A percentile compares a stretch with the other conserved stretches of the same genome.
These are phyloP conservation scores for Drosophila carrolli DNA, from an alignment of 1,140 invertebrate genomes.

Conservation along the genomic window DNA sequence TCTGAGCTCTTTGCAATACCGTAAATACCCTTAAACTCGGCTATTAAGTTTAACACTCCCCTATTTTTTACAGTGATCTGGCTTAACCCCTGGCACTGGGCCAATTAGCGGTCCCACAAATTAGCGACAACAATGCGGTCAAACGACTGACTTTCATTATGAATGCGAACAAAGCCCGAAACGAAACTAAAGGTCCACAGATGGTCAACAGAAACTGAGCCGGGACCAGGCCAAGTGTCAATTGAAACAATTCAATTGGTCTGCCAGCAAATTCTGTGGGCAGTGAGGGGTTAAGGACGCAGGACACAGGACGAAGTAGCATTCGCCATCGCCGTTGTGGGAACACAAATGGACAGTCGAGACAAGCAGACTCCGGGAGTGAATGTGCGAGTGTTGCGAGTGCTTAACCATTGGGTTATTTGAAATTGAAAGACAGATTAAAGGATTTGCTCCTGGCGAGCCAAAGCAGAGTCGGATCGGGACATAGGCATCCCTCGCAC, in stretches of 20 bases:
- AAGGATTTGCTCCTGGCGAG: constrained; percentile 62
- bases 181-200: constrained; percentile 10
- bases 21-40: too few relatives aligned
- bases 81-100: constrained; percentile 15
- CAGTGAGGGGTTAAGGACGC: constrained; percentile 6
- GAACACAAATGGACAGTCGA: constrained; percentile 28
- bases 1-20: too few relatives aligned
- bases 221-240: constrained; percentile 55
- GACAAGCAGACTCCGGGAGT: constrained; percentile 8
- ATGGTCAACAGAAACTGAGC: constrained; percentile 29
- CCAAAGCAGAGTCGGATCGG: constrained; percentile 17
- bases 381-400: constrained; percentile 50
- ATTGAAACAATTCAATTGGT: constrained; percentile 81
- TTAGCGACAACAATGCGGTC: constrained; percentile 32
- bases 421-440: constrained; percentile 68
- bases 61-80: constrained; percentile 3
- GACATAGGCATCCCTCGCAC: background rate
- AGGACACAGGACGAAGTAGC: constrained; percentile 2
- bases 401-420: constrained; percentile 63
- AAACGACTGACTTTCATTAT: constrained; percentile 68
- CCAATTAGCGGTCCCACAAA: constrained; percentile 47
- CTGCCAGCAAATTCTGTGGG: constrained; percentile 25
- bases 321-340: constrained; percentile 14
- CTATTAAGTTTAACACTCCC: background rate
- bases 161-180: constrained; percentile 57